A percentile compares a stretch with the other conserved stretches of the same genome.
phyloP scores from a whole-genome alignment of 23 tunicate genomes.

The Ascidia mentula region DNA sequence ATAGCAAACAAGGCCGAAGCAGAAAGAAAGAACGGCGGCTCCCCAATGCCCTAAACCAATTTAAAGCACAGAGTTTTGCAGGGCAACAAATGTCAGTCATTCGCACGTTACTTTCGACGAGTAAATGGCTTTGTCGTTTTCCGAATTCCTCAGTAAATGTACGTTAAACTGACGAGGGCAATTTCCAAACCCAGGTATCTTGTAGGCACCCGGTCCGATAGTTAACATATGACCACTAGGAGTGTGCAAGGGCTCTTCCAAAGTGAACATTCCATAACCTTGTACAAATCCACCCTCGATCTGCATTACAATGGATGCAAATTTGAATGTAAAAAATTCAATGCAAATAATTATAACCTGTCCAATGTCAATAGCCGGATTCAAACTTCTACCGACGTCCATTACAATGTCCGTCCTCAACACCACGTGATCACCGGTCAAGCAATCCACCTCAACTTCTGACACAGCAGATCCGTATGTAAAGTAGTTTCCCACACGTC shows the following conservation, averaged over 20 bases:
- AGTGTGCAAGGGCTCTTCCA: constrained; percentile 76
- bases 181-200: constrained; percentile 91
- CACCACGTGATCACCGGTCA: constrained; percentile 83
- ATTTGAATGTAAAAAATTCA: too few species aligned
- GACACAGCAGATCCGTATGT: constrained; percentile 65
- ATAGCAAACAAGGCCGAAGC: constrained; percentile 79
- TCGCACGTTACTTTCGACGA: constrained; percentile 82
- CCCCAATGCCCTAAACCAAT: constrained; percentile 71
- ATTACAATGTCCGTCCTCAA: constrained; percentile 74
- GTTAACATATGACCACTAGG: constrained; percentile 66
- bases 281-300: constrained; percentile 91
- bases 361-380: constrained; percentile 84
- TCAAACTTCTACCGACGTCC: constrained; percentile 81
- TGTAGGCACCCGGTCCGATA: constrained; percentile 87
- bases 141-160: constrained; percentile 55
- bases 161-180: constrained; percentile 78
- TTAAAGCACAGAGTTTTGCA: background rate
- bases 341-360: constrained; percentile 34
- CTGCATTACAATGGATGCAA: constrained; percentile 28
- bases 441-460: constrained; percentile 82
- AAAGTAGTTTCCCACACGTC: constrained; percentile 29
- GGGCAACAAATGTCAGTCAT: background rate
- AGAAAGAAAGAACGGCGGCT: constrained; percentile 79
- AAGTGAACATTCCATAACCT: constrained; percentile 78
- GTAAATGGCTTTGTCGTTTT: constrained; percentile 56